These are phyloP conservation scores for Terrapene triunguis DNA, from an alignment of 2,113 vertebrate species.

Conservation along the genomic window DNA sequence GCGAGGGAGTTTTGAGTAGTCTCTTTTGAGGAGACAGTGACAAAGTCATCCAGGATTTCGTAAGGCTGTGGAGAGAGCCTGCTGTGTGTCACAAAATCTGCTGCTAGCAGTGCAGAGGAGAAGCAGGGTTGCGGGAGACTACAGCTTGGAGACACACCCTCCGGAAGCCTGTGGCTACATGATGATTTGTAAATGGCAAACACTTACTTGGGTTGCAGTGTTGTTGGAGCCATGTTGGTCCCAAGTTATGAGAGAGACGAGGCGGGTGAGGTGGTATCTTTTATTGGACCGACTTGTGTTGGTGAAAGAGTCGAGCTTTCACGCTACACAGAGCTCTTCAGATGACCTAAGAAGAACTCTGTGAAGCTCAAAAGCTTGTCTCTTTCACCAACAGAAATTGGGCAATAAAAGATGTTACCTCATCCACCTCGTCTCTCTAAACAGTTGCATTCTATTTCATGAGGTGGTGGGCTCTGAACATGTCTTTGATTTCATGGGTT, in stretches of 20 bases:
- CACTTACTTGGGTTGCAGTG: not conserved
- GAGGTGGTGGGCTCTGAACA: rapidly evolving
- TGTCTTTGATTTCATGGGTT: rapidly evolving
- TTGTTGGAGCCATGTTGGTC: not conserved
- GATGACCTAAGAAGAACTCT: too few relatives aligned
- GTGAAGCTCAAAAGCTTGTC: too few relatives aligned
- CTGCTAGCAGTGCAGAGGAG: not conserved
- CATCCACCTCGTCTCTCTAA: too few relatives aligned
- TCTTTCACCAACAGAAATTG: too few relatives aligned
- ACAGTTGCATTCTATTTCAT: too few relatives aligned
- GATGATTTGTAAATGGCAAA: not conserved
- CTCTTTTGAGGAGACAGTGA: not conserved
- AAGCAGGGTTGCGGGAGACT: rapidly evolving
- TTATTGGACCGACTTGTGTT: not conserved
- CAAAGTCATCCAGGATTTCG: not conserved
- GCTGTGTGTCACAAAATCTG: rapidly evolving
- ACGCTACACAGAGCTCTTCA: not conserved
- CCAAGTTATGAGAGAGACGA: not conserved
- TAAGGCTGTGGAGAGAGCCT: not conserved
- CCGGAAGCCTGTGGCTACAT: rapidly evolving
- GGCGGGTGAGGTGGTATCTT: not conserved
- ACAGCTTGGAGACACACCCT: not conserved
- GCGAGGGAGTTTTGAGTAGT: not conserved
- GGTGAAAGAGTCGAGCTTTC: not conserved
- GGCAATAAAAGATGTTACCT: too few relatives aligned